Conservation (phyloP, 2,888 invertebrate species). For the Sinelater perroti region DNA sequence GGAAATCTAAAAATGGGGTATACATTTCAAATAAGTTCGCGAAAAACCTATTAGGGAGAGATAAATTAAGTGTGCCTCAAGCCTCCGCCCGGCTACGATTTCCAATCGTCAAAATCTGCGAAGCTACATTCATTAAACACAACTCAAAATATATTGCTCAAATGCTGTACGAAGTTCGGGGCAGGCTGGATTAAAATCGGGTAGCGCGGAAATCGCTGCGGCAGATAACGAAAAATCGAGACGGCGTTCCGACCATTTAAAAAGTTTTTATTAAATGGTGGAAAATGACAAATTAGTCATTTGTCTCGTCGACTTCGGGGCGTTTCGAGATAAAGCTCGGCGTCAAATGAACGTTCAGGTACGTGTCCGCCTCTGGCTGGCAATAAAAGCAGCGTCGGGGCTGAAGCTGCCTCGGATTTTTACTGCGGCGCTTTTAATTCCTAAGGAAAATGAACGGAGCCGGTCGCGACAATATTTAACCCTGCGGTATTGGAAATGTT, state of each 20-base stretch:
- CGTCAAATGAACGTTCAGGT: slow-evolving; percentile 53
- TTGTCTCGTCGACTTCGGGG: slow-evolving; percentile 45
- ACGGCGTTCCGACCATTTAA: slow-evolving; percentile 39
- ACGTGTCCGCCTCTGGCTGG: slow-evolving; percentile 49
- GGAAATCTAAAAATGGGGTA: slow-evolving; percentile 38
- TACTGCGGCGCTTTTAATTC: slow-evolving; percentile 6
- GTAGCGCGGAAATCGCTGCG: slow-evolving; percentile 17
- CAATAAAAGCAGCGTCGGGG: slow-evolving; percentile 45
- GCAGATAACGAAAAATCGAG: slow-evolving; percentile 29
- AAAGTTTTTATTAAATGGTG: slow-evolving; percentile 45
- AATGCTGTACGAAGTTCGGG: too few species aligned
- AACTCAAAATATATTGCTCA: too few species aligned
- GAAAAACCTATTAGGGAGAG: slow-evolving; percentile 28
- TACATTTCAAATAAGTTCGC: slow-evolving; percentile 32
- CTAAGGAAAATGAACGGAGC: background rate
- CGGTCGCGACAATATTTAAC: background rate
- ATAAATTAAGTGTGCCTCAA: slow-evolving; percentile 29
- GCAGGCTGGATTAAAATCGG: too few species aligned
- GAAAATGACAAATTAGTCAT: slow-evolving; percentile 48
- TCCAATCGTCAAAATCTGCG: slow-evolving; percentile 15
- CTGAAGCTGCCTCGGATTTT: slow-evolving; percentile 27
- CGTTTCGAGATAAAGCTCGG: slow-evolving; percentile 52
- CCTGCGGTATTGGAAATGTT: background rate
- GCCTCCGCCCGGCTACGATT: slow-evolving; percentile 13
- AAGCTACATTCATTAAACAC: too few species aligned